These are phyloP conservation scores for Parnassius mnemosyne DNA, from an alignment of 2,888 invertebrate genomes.

Conservation along the genomic window DNA sequence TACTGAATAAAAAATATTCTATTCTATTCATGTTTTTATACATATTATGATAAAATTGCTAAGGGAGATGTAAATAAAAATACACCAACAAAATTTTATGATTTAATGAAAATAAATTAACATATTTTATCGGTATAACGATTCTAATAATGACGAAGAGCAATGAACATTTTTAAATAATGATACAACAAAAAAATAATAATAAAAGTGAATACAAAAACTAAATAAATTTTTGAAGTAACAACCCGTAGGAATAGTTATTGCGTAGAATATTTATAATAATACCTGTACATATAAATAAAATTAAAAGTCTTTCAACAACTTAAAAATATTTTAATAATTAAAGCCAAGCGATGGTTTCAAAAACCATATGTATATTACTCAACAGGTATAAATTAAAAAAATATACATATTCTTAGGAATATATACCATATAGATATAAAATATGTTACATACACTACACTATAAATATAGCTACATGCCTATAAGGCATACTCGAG, in stretches of 20 bases:
- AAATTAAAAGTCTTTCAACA: slow-evolving; percentile 42
- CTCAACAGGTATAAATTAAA: slow-evolving; percentile 34
- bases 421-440: slow-evolving; percentile 35
- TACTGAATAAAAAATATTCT: too few species aligned
- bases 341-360: slow-evolving; percentile 68
- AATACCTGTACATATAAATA: slow-evolving; percentile 27
- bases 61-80: neutral
- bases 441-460: slow-evolving; percentile 29
- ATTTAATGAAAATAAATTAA: slow-evolving; percentile 22
- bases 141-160: slow-evolving; percentile 2
- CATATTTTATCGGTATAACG: slow-evolving; percentile 2
- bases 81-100: slow-evolving; percentile 20
- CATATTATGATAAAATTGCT: too few species aligned
- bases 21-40: too few species aligned
- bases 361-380: slow-evolving; percentile 37
- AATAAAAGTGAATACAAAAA: neutral
- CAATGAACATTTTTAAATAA: neutral
- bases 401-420: slow-evolving; percentile 45
- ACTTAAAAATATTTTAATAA: slow-evolving; percentile 52
- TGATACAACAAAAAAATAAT: slow-evolving; percentile 6
- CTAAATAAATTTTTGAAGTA: slow-evolving; percentile 12
- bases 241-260: slow-evolving; percentile 26
- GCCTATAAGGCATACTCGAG: slow-evolving; percentile 46
- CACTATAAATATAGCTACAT: slow-evolving; percentile 43
- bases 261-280: slow-evolving; percentile 23